Evolutionary conservation across 2,888 invertebrate genomes (phyloP).

Genomic region (Drosophila rellima): DNA sequence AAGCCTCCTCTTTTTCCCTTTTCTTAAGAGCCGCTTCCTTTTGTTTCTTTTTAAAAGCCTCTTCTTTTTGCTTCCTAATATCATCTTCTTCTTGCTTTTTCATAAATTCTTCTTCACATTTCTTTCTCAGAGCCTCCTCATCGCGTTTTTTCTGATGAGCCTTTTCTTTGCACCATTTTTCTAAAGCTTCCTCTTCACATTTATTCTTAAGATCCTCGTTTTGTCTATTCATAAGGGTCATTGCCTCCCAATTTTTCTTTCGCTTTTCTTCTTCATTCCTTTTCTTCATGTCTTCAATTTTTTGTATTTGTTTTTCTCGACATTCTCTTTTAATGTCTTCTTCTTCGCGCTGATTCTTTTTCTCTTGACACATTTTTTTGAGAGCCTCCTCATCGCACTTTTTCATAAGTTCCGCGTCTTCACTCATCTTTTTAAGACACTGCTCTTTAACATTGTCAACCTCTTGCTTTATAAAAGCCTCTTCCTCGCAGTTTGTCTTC

Average conservation of each 20-base stretch:
- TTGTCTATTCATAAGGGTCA: not conserved
- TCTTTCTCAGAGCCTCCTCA: not conserved
- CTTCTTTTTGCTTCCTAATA: not conserved
- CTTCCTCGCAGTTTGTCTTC: not conserved
- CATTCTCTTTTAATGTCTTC: not conserved
- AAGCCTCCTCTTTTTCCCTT: not conserved
- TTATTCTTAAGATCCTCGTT: not conserved
- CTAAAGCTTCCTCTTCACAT: not conserved
- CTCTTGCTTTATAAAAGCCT: constrained; percentile 5
- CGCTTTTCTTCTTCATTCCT: not conserved
- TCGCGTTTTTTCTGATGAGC: not conserved
- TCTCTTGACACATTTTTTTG: not conserved
- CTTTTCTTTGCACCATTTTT: not conserved
- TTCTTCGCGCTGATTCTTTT: not conserved
- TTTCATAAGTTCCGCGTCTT: not conserved
- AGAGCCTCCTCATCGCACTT: not conserved
- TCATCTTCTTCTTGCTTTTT: not conserved
- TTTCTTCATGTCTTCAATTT: not conserved
- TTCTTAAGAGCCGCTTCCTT: not conserved
- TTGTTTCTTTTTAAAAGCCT: not conserved
- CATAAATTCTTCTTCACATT: not conserved
- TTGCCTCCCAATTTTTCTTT: not conserved
- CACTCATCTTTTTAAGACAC: not conserved
- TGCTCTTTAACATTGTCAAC: constrained; percentile 1
- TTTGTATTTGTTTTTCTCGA: not conserved